Evolutionary conservation across 2,888 invertebrate genomes (phyloP).

Genomic region (Micropterix aruncella): DNA sequence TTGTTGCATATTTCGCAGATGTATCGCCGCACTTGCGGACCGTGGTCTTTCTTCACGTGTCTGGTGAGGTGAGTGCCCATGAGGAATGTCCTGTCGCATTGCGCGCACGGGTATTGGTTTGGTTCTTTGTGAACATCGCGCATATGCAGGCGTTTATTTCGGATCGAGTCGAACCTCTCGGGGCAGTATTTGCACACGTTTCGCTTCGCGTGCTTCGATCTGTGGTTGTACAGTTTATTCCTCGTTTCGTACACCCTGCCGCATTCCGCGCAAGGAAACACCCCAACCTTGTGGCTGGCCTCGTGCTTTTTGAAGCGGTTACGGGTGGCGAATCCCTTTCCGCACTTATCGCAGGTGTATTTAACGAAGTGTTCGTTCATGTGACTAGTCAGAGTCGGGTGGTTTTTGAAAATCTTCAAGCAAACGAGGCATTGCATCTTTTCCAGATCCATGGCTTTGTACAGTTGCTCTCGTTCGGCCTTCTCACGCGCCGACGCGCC

Average conservation of each 20-base stretch:
- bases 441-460: background rate
- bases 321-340: background rate
- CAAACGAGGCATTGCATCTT: background rate
- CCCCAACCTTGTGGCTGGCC: background rate
- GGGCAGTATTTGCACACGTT: background rate
- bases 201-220: background rate
- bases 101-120: background rate
- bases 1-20: background rate
- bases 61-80: background rate
- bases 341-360: background rate
- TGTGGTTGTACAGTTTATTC: background rate
- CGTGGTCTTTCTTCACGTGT: background rate
- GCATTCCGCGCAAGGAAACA: background rate
- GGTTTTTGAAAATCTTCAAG: background rate
- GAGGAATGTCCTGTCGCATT: background rate
- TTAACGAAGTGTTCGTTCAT: conserved; percentile 1
- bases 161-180: background rate
- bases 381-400: background rate
- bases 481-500: too few species aligned
- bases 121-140: background rate
- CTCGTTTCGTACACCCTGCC: background rate
- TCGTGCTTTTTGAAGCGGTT: background rate
- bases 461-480: too few species aligned
- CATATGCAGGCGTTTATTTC: background rate
- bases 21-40: background rate